Evolutionary conservation across 2,888 invertebrate genomes (phyloP), one percentile per base, ranked within the genome.

Genomic region (Caenorhabditis sp.): DNA sequence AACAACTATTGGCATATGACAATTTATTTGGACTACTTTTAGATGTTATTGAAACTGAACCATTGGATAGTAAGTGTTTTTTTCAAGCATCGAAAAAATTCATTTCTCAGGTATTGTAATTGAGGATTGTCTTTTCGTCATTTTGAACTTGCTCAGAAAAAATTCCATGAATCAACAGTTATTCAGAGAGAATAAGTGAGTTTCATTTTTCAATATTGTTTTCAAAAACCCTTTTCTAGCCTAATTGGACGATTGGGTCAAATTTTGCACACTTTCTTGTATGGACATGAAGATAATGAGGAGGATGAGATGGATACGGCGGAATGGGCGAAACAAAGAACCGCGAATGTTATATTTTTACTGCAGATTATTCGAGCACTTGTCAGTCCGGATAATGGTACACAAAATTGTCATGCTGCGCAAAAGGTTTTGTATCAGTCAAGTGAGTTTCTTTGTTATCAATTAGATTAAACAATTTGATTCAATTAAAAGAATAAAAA

Each of bases 141-240:
- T 99, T 92, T 89, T 96, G 65, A 97, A 96, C 90, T 90, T 99
- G 63, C 89, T 99, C 17, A 93, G 93, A 87, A 95, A 95, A 86
- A 99, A 99, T 88, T 92, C 94, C 17, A 96, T 95, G 83, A 99
- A 99, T 89, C 97, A 97, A 81, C 96, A 95, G 88, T 95, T 97
- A 88, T 99, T 99, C 88, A 94, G 96, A 89, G 99, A 99, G 53
- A 78, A 83, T 65, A 76, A 76, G 80, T 81, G 31, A 64, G 71
- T 67, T 58, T 36, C 49, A 36, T 56, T 23, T n/a, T 8, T 26
- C 49, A 50, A 25, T 27, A n/a, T 27, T 14, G 20, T 10, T 26
- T 27, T 12, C 4, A 49, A 23, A 53, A 53, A 20, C 8, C 23
- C n/a, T n/a, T 53, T 56, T 84, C 95, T 62, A 95, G 94, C 86